phyloP scores from a whole-genome alignment of 2,797 vertebrate genomes.

The Nannoperca obscura region DNA sequence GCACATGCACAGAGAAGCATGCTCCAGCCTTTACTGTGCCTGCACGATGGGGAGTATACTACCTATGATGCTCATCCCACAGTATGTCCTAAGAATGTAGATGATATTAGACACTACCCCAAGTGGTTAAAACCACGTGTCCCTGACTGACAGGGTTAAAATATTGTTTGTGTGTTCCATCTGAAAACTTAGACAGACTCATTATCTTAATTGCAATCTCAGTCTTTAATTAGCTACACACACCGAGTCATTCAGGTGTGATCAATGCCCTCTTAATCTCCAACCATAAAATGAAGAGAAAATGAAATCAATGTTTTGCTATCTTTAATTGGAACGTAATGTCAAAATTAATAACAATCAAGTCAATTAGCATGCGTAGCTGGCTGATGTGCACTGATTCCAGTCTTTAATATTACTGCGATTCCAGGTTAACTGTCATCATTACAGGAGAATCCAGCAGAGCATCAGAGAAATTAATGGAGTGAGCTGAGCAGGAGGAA shows the following conservation, averaged over 20 bases:
- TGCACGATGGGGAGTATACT: not conserved
- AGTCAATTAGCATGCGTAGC: conserved; percentile 76
- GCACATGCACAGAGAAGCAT: not conserved
- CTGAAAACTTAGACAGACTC: conserved; percentile 69
- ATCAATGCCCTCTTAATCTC: conserved; percentile 81
- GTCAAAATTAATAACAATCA: conserved; percentile 84
- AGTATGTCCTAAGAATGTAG: not conserved
- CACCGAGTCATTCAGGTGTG: conserved; percentile 78
- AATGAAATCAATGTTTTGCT: conserved; percentile 83
- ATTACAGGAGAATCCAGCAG: conserved; percentile 66
- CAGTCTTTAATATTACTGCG: conserved; percentile 57
- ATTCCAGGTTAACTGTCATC: conserved; percentile 78
- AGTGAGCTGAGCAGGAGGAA: conserved; percentile 49
- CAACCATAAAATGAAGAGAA: conserved; percentile 76
- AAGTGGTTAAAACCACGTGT: conserved; percentile 28
- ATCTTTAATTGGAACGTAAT: conserved; percentile 83
- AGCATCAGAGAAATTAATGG: conserved; percentile 63
- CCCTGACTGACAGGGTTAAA: conserved; percentile 61
- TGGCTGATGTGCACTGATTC: conserved; percentile 66
- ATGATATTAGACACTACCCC: not conserved
- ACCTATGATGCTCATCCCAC: conserved; percentile 1
- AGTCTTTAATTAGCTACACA: conserved; percentile 80
- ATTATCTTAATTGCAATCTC: conserved; percentile 85
- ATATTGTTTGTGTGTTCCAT: conserved; percentile 61
- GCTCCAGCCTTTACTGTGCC: not conserved